Conservation (phyloP, 2,888 invertebrate genomes). For the Microdon myrmicae region DNA sequence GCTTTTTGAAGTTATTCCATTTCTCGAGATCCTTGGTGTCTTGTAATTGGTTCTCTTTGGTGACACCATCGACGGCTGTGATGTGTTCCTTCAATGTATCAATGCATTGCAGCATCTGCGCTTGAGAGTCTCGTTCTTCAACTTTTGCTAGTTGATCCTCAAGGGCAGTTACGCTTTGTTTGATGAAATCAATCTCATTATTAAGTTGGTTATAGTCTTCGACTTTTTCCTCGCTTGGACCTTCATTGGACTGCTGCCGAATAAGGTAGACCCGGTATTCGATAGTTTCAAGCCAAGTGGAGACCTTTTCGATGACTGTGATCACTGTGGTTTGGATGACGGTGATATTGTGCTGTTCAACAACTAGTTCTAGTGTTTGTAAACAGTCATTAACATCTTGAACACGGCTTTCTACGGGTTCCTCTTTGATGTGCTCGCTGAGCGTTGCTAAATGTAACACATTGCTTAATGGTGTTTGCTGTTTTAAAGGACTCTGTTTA, state of each 20-base stretch:
- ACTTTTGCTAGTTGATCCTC: constrained; percentile 70
- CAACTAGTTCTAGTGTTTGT: constrained; percentile 68
- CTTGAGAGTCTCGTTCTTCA: constrained; percentile 67
- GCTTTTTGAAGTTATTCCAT: constrained; percentile 78
- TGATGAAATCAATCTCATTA: constrained; percentile 75
- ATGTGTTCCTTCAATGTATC: constrained; percentile 75
- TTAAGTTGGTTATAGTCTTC: constrained; percentile 73
- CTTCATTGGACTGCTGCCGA: constrained; percentile 70
- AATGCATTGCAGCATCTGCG: constrained; percentile 71
- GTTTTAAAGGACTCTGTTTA: constrained; percentile 67
- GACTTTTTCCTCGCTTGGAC: constrained; percentile 72
- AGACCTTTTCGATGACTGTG: constrained; percentile 82
- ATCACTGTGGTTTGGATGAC: constrained; percentile 77
- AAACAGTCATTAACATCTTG: constrained; percentile 70
- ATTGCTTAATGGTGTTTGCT: constrained; percentile 71
- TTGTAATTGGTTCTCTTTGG: constrained; percentile 70
- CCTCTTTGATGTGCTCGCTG: constrained; percentile 70
- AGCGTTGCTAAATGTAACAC: constrained; percentile 73
- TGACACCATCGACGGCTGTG: constrained; percentile 76
- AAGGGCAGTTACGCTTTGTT: constrained; percentile 74
- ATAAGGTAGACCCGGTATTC: constrained; percentile 79
- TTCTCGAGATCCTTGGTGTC: constrained; percentile 73
- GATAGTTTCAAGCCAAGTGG: constrained; percentile 86
- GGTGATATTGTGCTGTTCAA: constrained; percentile 69
- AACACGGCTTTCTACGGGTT: constrained; percentile 70